phyloP scores from a whole-genome alignment of 1,140 invertebrate species.

The Conopomorpha cramerella region DNA sequence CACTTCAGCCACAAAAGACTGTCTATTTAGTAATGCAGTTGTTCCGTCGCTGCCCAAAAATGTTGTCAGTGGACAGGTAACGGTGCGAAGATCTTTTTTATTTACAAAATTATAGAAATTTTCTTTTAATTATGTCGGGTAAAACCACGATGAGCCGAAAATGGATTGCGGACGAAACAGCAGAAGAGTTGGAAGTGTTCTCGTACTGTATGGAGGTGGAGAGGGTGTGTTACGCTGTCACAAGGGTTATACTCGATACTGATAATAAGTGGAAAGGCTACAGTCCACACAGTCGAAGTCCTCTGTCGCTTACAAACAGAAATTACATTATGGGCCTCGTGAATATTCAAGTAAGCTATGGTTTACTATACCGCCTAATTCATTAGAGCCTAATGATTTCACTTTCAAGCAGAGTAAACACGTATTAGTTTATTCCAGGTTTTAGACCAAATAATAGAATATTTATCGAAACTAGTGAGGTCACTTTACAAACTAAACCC shows the following conservation, averaged over 20 bases:
- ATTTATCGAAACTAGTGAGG: constrained; percentile 51
- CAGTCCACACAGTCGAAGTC: constrained; percentile 14
- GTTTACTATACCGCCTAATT: not conserved
- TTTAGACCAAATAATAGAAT: constrained; percentile 53
- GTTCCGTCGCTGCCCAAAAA: constrained; percentile 26
- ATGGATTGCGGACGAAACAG: constrained; percentile 42
- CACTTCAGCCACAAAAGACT: constrained; percentile 15
- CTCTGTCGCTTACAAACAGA: constrained; percentile 33
- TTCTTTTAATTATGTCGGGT: constrained; percentile 18
- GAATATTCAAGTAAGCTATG: constrained; percentile 43
- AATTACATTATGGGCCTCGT: constrained; percentile 53
- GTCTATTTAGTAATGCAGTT: too few relatives aligned
- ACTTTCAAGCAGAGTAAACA: too few relatives aligned
- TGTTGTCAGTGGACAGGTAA: constrained; percentile 19
- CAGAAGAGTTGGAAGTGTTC: constrained; percentile 36
- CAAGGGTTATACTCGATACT: constrained; percentile 39
- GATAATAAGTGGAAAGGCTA: constrained; percentile 43
- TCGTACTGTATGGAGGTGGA: constrained; percentile 39
- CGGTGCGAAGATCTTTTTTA: constrained; percentile 2
- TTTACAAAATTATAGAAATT: constrained; percentile 12
- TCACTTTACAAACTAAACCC: constrained; percentile 57
- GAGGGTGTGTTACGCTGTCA: constrained; percentile 39
- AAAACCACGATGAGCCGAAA: constrained; percentile 29
- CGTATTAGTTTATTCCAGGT: constrained; percentile 24
- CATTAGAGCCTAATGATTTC: too few relatives aligned